Conservation (phyloP, 2,113 vertebrate species). For the Prochilodus magdalenae region DNA sequence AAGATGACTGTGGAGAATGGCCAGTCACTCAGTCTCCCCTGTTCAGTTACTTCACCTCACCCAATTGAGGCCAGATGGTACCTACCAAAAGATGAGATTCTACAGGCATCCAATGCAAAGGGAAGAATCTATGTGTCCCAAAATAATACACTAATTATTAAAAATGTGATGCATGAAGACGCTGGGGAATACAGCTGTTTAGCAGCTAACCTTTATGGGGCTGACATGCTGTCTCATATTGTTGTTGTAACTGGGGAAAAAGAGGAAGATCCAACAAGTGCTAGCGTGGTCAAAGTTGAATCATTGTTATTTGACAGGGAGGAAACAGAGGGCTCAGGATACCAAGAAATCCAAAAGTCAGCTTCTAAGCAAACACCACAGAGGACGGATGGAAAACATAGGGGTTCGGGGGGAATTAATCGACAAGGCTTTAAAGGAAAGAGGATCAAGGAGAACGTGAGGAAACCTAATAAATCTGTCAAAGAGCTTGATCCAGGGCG, state of each 20-base stretch:
- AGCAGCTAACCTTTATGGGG: constrained; percentile 78
- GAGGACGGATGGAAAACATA: constrained; percentile 57
- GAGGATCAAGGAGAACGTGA: constrained; percentile 66
- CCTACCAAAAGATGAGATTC: constrained; percentile 71
- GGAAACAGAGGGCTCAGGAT: constrained; percentile 76
- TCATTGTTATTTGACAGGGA: constrained; percentile 39
- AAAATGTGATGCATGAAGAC: constrained; percentile 68
- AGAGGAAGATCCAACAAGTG: constrained; percentile 47
- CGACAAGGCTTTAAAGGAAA: constrained; percentile 57
- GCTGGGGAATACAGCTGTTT: constrained; percentile 80
- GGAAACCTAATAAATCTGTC: constrained; percentile 73
- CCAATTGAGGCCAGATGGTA: constrained; percentile 76
- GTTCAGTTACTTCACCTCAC: constrained; percentile 70
- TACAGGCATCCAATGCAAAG: constrained; percentile 68
- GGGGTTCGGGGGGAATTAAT: constrained; percentile 46
- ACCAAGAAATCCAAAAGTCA: constrained; percentile 67
- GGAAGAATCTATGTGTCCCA: constrained; percentile 67
- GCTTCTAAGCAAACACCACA: constrained; percentile 65
- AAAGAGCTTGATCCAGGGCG: constrained; percentile 76
- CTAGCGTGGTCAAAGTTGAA: constrained; percentile 36
- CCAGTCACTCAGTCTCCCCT: constrained; percentile 68
- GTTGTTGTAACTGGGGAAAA: constrained; percentile 67
- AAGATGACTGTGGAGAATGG: constrained; percentile 69
- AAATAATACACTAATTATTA: constrained; percentile 77
- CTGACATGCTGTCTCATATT: constrained; percentile 76